Base-by-base conservation (phyloP, 2,888 invertebrate species). In the Eustalomyia histrio region DNA sequence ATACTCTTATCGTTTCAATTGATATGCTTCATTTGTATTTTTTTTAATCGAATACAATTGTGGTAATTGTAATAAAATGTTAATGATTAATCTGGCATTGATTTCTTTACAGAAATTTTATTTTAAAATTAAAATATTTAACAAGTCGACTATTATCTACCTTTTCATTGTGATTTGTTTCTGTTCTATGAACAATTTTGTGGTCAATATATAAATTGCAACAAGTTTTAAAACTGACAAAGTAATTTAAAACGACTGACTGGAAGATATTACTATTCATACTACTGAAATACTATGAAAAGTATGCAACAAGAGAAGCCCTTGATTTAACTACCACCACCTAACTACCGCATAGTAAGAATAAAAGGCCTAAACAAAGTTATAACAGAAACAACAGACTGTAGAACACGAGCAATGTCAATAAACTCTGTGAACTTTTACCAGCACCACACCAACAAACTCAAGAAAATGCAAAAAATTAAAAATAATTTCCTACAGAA, bases 271-370 rank as follows among this genome's bases (percentile, higher is more conserved):
- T 39, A 39, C 39, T 39, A 47, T n/a, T n/a, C n/a, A n/a, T 47
- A 35, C 12, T 24, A 53, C 16, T 35, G 57, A 63, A 69, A 76
- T 69, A 69, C 33, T 12, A 9, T 18, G 17, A 18, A 29, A 61
- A 43, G n/a, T 43, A 29, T 43, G 8, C 29, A 58, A 64, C 21
- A 16, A 72, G 57, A 58, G 81, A 81, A 81, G 81, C 81, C 81
- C 78, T 81, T 81, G 81, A 78, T 81, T 81, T 81, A 50, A n/a
- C n/a, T n/a, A n/a, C n/a, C n/a, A n/a, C n/a, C 81, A 35, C 1
- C 35, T 10, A 35, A 1, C 47, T 65, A 60, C 21, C n/a, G 12
- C 39, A 17, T 14, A 55, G 24, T 1, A 14, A 9, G 14, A 21
- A 6, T 0, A 21, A 29, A 43, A 73, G 61, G 63, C 16, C 43